Conservation (phyloP, 2,888 invertebrate genomes). For the Scelioninae gen. 1 region DNA sequence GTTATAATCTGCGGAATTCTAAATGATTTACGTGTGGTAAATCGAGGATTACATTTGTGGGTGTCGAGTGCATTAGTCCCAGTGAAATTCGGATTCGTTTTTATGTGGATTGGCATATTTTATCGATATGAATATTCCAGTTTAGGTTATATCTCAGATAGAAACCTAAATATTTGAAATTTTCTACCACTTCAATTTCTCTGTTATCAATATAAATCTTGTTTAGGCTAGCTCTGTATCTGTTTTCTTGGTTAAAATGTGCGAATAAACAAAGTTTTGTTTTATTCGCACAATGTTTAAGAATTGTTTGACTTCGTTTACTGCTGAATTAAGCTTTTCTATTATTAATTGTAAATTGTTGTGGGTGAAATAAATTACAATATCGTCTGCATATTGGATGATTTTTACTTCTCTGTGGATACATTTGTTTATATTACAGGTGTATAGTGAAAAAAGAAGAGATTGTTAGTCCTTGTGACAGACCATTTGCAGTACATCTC, state of each 20-base stretch:
- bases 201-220: background rate
- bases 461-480: conserved; percentile 19
- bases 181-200: background rate
- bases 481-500: conserved; percentile 3
- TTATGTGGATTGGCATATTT: too few relatives aligned
- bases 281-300: background rate
- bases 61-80: conserved; percentile 32
- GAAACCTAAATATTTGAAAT: background rate
- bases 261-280: conserved; percentile 12
- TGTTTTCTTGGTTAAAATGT: background rate
- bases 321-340: background rate
- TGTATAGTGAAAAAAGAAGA: conserved; percentile 7
- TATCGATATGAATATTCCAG: conserved; percentile 7
- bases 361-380: background rate
- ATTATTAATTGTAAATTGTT: background rate
- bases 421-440: background rate
- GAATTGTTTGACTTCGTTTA: background rate
- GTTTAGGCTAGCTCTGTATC: background rate
- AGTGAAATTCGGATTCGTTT: background rate
- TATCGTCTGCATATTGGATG: conserved; percentile 17
- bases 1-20: too few relatives aligned
- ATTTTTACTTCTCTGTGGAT: background rate
- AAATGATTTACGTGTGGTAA: conserved; percentile 11
- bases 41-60: conserved; percentile 22
- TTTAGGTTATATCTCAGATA: conserved; percentile 13